A percentile compares a stretch with the other conserved stretches of the same genome.
Conservation (phyloP, 2,797 vertebrate species). For the Acropternis orthonyx region DNA sequence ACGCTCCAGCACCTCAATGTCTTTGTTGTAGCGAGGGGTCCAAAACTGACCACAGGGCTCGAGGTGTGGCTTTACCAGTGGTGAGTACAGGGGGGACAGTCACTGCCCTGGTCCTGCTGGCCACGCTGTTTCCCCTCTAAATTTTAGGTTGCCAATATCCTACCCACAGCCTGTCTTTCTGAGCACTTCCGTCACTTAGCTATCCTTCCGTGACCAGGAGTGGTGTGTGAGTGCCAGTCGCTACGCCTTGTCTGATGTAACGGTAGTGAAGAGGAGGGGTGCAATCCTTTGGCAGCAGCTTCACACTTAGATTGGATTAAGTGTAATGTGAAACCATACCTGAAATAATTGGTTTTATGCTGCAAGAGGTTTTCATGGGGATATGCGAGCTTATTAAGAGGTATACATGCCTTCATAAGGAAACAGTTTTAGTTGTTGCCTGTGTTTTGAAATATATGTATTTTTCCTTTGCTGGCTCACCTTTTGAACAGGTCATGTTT, state of each 20-base stretch:
- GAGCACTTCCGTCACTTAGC: not conserved
- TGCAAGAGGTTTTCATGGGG: conserved; percentile 52
- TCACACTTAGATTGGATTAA: conserved; percentile 23
- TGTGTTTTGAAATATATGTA: not conserved
- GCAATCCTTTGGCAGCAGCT: not conserved
- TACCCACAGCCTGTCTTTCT: not conserved
- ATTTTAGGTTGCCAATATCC: not conserved
- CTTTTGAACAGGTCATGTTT: not conserved
- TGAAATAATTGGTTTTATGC: conserved; percentile 69
- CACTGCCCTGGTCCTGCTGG: not conserved
- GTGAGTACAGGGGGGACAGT: not conserved
- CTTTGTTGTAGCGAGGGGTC: not conserved
- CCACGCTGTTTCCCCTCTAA: not conserved
- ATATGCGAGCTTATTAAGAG: conserved; percentile 33
- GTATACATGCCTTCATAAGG: not conserved
- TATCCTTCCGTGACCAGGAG: not conserved
- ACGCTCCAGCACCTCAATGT: not conserved
- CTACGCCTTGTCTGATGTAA: not conserved
- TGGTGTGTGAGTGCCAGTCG: not conserved
- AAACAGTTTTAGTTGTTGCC: not conserved
- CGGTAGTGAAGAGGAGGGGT: not conserved
- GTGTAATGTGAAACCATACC: not conserved
- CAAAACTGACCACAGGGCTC: not conserved
- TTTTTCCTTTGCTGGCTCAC: not conserved
- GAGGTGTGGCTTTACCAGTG: not conserved